These are phyloP conservation scores for Fratercula arctica DNA, from an alignment of 2,797 vertebrate species.

Conservation along the genomic window DNA sequence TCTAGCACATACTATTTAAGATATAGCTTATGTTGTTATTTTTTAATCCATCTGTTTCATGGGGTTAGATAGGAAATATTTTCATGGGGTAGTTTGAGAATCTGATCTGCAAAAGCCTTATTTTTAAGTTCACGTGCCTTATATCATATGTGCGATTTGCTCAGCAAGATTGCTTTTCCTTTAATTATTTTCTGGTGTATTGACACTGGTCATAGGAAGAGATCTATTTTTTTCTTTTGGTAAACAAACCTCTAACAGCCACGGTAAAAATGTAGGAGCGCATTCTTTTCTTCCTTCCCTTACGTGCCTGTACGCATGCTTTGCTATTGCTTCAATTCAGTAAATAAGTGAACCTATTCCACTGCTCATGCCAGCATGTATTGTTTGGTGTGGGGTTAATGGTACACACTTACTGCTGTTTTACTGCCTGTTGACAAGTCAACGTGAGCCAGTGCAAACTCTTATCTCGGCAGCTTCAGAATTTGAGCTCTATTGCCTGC, in stretches of 20 bases:
- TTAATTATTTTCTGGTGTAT: neutral
- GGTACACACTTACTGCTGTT: neutral
- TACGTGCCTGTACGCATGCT: neutral
- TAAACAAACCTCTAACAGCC: neutral
- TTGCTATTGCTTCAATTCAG: neutral
- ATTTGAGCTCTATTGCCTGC: neutral
- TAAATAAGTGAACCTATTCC: neutral
- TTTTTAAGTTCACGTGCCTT: neutral
- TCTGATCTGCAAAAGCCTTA: neutral
- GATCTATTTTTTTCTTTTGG: neutral
- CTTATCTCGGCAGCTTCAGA: neutral
- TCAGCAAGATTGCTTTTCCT: neutral
- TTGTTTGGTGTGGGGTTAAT: neutral
- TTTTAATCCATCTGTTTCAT: neutral
- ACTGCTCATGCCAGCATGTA: neutral
- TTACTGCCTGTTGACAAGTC: conserved; percentile 4
- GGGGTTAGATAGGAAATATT: neutral
- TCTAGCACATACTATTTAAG: neutral
- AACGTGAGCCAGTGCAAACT: neutral
- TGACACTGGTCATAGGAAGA: neutral
- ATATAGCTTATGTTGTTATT: neutral
- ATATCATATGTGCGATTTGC: neutral
- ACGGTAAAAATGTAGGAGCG: neutral
- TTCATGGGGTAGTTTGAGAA: neutral
- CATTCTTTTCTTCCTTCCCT: neutral